Base-by-base conservation (phyloP, 1,140 invertebrate species). In the Pinna nobilis region DNA sequence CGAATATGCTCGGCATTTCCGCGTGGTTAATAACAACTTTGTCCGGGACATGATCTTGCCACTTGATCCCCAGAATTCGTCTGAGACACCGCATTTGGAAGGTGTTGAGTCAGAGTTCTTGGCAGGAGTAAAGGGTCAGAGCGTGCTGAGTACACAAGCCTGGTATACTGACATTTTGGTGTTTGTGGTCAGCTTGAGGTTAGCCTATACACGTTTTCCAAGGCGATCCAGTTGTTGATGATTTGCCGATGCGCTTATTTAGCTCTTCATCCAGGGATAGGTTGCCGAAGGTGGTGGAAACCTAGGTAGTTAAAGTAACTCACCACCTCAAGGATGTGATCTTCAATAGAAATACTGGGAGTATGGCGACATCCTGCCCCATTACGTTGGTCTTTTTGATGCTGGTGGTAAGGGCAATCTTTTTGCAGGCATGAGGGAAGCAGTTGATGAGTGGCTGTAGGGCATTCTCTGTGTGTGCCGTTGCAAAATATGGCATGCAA, bases 211-310 rank as follows among this genome's bases (percentile, higher is more conserved):
- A 60, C 23, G 69, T 68, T 49, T 18, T 18, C 4, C 4, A 6
- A 49, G 4, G 4, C 47, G 4, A 3, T 18, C 47, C 65, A 39
- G 49, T 41, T n/a, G n/a, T n/a, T n/a, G n/a, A n/a, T n/a, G n/a
- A n/a, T n/a, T n/a, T n/a, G n/a, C n/a, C n/a, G n/a, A 11, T 53
- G 69, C 71, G 60, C 7, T 57, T 25, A 23, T 59, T 74, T 53
- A 74, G 73, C 15, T 75, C 55, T 32, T 76, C 76, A 47, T 57
- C 20, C 51, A 79, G n/a, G n/a, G n/a, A 76, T 49, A 25, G 53
- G 4, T 28, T 57, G 15, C 47, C 25, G 3, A 3, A 4, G 47
- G 25, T 49, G 47, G 4, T 6, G 47, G 25, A 23, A n/a, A n/a
- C 47, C 25, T 3, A 49, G 47, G 15, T 6, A 49, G 47, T 5